These are phyloP conservation scores for Phycodurus eques DNA, from an alignment of 2,113 vertebrate species.

Conservation along the genomic window DNA sequence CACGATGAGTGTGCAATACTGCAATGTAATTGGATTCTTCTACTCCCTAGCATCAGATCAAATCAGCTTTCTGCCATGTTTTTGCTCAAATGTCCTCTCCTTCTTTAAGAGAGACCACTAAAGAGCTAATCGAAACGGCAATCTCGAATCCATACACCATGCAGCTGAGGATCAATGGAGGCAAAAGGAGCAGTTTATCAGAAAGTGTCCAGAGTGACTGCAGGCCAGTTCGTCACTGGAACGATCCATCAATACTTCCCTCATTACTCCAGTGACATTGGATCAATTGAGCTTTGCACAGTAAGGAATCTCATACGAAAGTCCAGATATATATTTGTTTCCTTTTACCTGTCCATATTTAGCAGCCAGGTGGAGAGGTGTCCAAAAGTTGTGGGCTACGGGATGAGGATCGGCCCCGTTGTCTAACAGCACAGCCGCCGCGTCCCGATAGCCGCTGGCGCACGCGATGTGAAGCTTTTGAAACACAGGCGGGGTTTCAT, in stretches of 20 bases:
- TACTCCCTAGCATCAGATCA: constrained; percentile 23
- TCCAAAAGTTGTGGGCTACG: constrained; percentile 82
- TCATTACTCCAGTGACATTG: constrained; percentile 16
- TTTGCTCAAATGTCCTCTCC: constrained; percentile 50
- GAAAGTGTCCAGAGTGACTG: constrained; percentile 17
- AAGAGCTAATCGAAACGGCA: constrained; percentile 47
- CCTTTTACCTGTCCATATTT: constrained; percentile 89
- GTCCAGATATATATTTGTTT: background rate
- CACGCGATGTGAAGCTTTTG: constrained; percentile 87
- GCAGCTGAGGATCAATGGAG: constrained; percentile 39
- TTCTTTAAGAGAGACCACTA: constrained; percentile 19
- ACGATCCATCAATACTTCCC: constrained; percentile 29
- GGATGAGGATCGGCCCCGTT: constrained; percentile 79
- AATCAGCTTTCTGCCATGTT: constrained; percentile 15
- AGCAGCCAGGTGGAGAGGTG: constrained; percentile 90
- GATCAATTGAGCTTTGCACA: constrained; percentile 15
- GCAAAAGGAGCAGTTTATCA: constrained; percentile 45
- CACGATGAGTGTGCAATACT: constrained; percentile 55
- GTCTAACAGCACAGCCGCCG: constrained; percentile 79
- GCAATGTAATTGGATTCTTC: constrained; percentile 34
- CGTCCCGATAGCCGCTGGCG: constrained; percentile 87
- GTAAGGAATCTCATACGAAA: background rate
- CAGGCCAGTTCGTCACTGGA: constrained; percentile 18
- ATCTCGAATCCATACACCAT: constrained; percentile 19
- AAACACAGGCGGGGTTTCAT: constrained; percentile 1